Conservation (phyloP, 2,888 invertebrate genomes). For the Asteroscopus sphinx region DNA sequence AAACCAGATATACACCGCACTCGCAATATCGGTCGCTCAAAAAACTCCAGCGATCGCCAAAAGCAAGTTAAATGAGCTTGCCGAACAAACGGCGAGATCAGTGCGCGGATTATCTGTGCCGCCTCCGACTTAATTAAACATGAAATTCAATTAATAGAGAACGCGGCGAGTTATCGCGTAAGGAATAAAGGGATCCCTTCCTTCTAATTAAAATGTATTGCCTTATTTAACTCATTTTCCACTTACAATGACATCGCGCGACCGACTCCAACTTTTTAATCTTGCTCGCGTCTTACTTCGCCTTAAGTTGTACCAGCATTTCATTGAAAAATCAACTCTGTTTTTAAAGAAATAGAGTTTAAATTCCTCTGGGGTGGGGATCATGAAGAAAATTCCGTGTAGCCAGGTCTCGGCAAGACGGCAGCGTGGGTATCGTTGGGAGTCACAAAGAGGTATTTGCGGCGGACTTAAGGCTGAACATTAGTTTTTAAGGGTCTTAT, state of each 20-base stretch:
- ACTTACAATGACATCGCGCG: conserved; percentile 88
- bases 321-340: conserved; percentile 55
- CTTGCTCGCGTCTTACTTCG: conserved; percentile 80
- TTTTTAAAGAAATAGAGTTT: conserved; percentile 33
- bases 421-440: conserved; percentile 75
- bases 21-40: conserved; percentile 59
- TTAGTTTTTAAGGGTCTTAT: conserved; percentile 90
- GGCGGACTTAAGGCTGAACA: conserved; percentile 87
- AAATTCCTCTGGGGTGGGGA: conserved; percentile 38
- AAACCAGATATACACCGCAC: conserved; percentile 29
- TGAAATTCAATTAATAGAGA: conserved; percentile 89
- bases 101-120: conserved; percentile 81
- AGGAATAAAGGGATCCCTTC: conserved; percentile 88
- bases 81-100: conserved; percentile 76
- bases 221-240: conserved; percentile 90
- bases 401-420: conserved; percentile 76
- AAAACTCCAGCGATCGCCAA: conserved; percentile 69
- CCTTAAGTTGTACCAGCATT: conserved; percentile 65
- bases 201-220: conserved; percentile 90
- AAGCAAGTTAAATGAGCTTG: conserved; percentile 76
- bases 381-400: conserved; percentile 72
- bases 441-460: conserved; percentile 89
- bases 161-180: conserved; percentile 86
- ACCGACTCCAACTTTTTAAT: conserved; percentile 89
- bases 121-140: conserved; percentile 88